Conservation (phyloP, 2,888 invertebrate species). For the Prosopocoilus inquinatus region DNA sequence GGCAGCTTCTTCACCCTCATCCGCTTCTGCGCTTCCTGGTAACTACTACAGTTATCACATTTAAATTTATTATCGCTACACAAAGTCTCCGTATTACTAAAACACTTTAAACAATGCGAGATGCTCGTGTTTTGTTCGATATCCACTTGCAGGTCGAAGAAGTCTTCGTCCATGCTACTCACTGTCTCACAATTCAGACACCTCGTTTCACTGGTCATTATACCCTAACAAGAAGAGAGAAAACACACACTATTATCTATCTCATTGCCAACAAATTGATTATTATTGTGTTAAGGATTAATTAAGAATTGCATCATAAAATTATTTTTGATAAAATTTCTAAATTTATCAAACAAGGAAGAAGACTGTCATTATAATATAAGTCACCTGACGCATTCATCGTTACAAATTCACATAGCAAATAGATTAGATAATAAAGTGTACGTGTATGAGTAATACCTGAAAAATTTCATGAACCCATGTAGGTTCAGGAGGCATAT, state of each 20-base stretch:
- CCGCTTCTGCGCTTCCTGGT: conserved; percentile 98
- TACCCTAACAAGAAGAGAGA: conserved; percentile 60
- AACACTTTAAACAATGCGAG: conserved; percentile 95
- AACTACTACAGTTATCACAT: conserved; percentile 98
- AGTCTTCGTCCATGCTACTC: conserved; percentile 99
- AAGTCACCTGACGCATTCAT: neutral
- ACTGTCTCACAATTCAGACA: conserved; percentile 99
- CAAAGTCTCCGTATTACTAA: conserved; percentile 97
- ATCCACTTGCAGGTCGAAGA: conserved; percentile 98
- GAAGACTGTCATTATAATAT: neutral
- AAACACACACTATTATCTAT: neutral
- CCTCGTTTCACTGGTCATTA: conserved; percentile 96
- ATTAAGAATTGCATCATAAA: too few species aligned
- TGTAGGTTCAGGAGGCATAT: conserved; percentile 75
- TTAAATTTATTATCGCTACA: conserved; percentile 99
- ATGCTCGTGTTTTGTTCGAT: conserved; percentile 99
- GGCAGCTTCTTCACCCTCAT: conserved; percentile 99
- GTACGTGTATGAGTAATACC: conserved; percentile 35
- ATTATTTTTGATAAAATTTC: too few species aligned
- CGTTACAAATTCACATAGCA: neutral
- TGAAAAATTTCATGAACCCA: conserved; percentile 99
- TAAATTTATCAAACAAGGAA: too few species aligned
- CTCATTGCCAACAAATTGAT: too few species aligned
- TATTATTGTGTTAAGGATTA: too few species aligned
- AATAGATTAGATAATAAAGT: conserved; percentile 2